Base-by-base conservation (phyloP, 2,888 invertebrate genomes). In the Ormyrus thymus region DNA sequence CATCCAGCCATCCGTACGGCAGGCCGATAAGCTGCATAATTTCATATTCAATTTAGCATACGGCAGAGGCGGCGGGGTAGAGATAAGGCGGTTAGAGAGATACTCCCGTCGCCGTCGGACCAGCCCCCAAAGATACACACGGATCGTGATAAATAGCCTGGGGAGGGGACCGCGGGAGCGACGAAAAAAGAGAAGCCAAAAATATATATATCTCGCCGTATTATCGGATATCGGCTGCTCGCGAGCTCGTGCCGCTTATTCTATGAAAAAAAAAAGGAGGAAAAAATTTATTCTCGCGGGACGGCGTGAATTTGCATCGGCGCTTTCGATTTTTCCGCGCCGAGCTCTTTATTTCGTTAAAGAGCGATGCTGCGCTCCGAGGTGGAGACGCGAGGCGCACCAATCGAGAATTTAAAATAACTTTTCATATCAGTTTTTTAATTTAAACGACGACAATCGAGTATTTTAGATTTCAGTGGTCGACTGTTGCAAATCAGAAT, bases 31-130 rank as follows among this genome's bases (percentile, higher is more conserved):
- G 89, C 88, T 85, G 85, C 86, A 88, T 89, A 88, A 88, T 90
- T 90, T 89, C 89, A 90, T 90, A 90, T 90, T 90, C 89, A 90
- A 90, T 90, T 90, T 89, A 90, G 88, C 90, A 89, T 90, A 89
- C 87, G 80, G 66, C 73, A 61, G 61, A 45, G 81, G 79, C 82
- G 81, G 83, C 84, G 84, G 84, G 79, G 83, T 68, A 87, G 77
- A 88, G 89, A 89, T 89, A 89, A 89, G 87, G 85, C 83, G 81
- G 82, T 76, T 76, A 84, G 84, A 86, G 29, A 29, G 86, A 87
- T 86, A 86, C 55, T 45, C 56, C 76, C 10, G 83, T 84, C 81
- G 9, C 79, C 83, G 70, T 70, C 79, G 81, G 74, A 71, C 76
- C 82, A 82, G 81, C 86, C 84, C 84, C 85, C 83, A 81, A 79